A percentile compares a stretch with the other conserved stretches of the same genome.
Conservation (phyloP, 2,888 invertebrate genomes). For the Boloria euphrosyne region DNA sequence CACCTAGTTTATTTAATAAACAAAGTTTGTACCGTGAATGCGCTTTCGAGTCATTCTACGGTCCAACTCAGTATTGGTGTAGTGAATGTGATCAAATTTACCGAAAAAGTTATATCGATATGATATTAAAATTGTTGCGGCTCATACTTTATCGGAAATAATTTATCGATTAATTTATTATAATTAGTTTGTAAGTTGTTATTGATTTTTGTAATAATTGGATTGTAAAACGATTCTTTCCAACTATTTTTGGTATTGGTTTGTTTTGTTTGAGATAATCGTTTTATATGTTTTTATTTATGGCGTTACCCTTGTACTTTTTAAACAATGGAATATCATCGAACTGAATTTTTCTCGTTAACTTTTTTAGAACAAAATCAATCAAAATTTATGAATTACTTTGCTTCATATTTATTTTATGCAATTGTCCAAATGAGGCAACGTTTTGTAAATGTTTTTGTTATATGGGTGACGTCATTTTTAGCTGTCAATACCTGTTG, state of each 20-base stretch:
- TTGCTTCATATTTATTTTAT: too few relatives aligned
- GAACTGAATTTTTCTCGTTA: too few relatives aligned
- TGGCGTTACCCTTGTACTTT: constrained; percentile 32
- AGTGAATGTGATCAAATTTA: constrained; percentile 54
- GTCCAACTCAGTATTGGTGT: constrained; percentile 14
- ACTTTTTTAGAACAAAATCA: too few relatives aligned
- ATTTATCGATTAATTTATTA: constrained; percentile 70
- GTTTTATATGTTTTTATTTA: constrained; percentile 41
- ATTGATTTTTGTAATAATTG: constrained; percentile 58
- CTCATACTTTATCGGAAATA: constrained; percentile 62
- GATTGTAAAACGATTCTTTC: constrained; percentile 63
- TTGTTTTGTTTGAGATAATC: constrained; percentile 53
- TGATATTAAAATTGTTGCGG: constrained; percentile 79
- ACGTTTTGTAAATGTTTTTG: background rate
- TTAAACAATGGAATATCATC: too few relatives aligned
- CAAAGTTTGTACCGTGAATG: constrained; percentile 16
- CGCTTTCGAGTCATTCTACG: background rate
- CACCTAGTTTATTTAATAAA: constrained; percentile 39
- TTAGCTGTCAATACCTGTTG: constrained; percentile 44
- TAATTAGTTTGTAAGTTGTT: constrained; percentile 66
- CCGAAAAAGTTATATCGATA: constrained; percentile 67
- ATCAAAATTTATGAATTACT: background rate
- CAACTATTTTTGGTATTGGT: constrained; percentile 54
- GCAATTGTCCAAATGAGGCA: background rate
- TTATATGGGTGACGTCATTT: constrained; percentile 47